Base-by-base conservation (phyloP, 2,797 vertebrate species). In the Sebastolobus alascanus region DNA sequence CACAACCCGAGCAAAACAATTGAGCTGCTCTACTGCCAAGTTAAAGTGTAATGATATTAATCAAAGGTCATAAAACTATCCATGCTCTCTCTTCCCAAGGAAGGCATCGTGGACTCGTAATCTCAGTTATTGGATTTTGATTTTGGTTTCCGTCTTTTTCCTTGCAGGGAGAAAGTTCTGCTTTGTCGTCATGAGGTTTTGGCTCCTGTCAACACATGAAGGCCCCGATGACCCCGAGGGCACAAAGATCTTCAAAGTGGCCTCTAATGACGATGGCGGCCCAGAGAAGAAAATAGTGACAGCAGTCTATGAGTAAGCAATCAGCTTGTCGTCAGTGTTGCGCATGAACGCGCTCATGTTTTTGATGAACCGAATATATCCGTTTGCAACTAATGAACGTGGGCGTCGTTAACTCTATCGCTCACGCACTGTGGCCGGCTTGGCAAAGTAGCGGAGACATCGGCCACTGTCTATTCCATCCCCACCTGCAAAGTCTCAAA, bases 271-370 rank as follows among this genome's bases (percentile, higher is more conserved):
- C 37, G 91, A 90, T 1, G 76, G 84, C 2, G 5, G 13, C 52
- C 69, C 84, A 0, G 79, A 79, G 68, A 93, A 77, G 84, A 94
- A 90, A 78, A 81, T 93, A 25, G 87, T 83, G n/a, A 94, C 93
- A 0, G 93, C 93, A 0, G 91, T 93, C 14, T 92, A 93, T n/a
- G 93, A 94, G 93, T 94, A 77, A 90, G 92, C 38, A 6, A 10
- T 66, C 52, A 6, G n/a, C 29, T 4, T n/a, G 10, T 55, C 33
- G 3, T 46, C 43, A 18, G 38, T 14, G 38, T 14, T 40, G 38
- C 13, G 38, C 13, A 14, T 40, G 38, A 40, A 40, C 13, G 13
- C 12, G 13, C 13, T 14, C 38, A 13, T 46, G 43, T 18, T 50
- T 50, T 50, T 4, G 43, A 16, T 50, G 43, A 50, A 50, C 43